Base-by-base conservation (phyloP, 1,140 invertebrate genomes). In the Ceratosolen solmsi region DNA sequence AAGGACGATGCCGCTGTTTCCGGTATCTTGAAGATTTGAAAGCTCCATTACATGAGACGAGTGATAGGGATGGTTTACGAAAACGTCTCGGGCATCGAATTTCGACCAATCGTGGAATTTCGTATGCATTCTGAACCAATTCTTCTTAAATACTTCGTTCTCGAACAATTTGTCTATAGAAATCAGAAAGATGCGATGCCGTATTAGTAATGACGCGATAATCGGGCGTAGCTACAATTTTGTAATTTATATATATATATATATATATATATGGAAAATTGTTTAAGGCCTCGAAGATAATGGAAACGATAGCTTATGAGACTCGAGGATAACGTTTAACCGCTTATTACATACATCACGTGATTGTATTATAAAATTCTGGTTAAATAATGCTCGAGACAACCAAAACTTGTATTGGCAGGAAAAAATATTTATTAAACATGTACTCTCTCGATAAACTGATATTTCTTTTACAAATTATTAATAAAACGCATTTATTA, bases 391-490 rank as follows among this genome's bases (percentile, higher is more conserved):
- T n/a, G 22, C 9, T 38, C 1, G 33, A 68, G 20, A 38, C 20
- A 38, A n/a, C 5, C 8, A 25, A 7, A n/a, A n/a, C 11, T 36
- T n/a, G 8, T 51, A 30, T 17, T 30, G n/a, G 8, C 17, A 72
- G 41, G 27, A 30, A 72, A 72, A 72, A 72, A 27, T 72, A 72
- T 72, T 72, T 72, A 72, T 72, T 72, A 30, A 71, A 49, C 11
- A 20, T 20, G n/a, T 72, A 51, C n/a, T 70, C n/a, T 70, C 38
- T 22, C 3, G 2, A 36, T 46, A 46, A 46, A 46, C 41, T 46
- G 41, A 46, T 46, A 46, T 46, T 38, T 38, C 22, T 68, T 15
- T 68, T 68, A 38, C 33, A 46, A 68, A n/a, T 68, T n/a, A 38
- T 46, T 13, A 46, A 30, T 33, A 63, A 0, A 63, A 36, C 27